phyloP scores from a whole-genome alignment of 2,113 vertebrate genomes.

The Epinephelus lanceolatus region DNA sequence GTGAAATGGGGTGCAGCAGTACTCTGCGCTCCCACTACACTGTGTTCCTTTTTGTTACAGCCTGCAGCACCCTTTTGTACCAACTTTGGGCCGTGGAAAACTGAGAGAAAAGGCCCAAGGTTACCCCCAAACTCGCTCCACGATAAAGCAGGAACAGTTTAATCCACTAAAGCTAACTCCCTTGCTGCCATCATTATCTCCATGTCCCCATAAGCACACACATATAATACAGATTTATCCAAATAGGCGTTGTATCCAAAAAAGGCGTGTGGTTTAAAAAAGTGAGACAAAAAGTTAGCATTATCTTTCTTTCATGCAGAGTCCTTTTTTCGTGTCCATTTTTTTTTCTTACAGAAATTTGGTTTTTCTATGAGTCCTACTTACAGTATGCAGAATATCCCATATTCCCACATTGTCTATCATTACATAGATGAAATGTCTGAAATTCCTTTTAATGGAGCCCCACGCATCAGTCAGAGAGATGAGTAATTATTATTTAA shows the following conservation, averaged over 20 bases:
- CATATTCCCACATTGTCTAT: slow-evolving; percentile 68
- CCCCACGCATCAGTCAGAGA: slow-evolving; percentile 74
- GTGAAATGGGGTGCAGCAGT: slow-evolving; percentile 47
- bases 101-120: slow-evolving; percentile 52
- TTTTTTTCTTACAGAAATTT: slow-evolving; percentile 73
- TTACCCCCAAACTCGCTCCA: slow-evolving; percentile 41
- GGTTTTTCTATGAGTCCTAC: slow-evolving; percentile 80
- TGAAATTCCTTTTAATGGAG: slow-evolving; percentile 77
- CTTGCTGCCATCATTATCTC: slow-evolving; percentile 52
- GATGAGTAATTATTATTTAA: slow-evolving; percentile 82
- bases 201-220: slow-evolving; percentile 39
- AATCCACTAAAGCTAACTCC: slow-evolving; percentile 60
- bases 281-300: slow-evolving; percentile 75
- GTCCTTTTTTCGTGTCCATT: slow-evolving; percentile 59
- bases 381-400: slow-evolving; percentile 75
- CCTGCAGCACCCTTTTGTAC: slow-evolving; percentile 44
- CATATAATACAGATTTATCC: slow-evolving; percentile 66
- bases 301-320: slow-evolving; percentile 84
- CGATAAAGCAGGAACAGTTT: slow-evolving; percentile 50
- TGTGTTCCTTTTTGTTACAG: slow-evolving; percentile 40
- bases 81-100: slow-evolving; percentile 26
- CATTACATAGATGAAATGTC: slow-evolving; percentile 73
- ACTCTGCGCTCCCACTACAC: slow-evolving; percentile 49
- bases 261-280: slow-evolving; percentile 67
- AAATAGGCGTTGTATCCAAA: slow-evolving; percentile 69